Percentiles rank a stretch among this genome's conserved stretches.
These are phyloP conservation scores for Uloborus diversus DNA, from an alignment of 1,140 invertebrate species.

Conservation along the genomic window DNA sequence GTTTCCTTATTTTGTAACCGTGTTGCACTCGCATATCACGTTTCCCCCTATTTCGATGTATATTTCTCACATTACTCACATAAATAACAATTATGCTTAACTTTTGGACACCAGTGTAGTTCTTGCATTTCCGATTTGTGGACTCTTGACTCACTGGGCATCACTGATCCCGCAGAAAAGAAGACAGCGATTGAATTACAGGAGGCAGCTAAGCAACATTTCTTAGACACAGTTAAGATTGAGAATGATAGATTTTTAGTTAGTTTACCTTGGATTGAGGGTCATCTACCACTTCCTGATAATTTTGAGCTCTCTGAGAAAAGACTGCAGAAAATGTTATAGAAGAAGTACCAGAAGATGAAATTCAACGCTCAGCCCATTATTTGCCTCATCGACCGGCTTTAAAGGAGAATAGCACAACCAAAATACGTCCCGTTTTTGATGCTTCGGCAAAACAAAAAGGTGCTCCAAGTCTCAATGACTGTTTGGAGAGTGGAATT, in stretches of 20 bases:
- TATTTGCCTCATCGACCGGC: conserved; percentile 62
- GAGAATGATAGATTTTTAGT: conserved; percentile 61
- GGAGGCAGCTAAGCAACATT: conserved; percentile 60
- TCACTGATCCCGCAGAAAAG: conserved; percentile 62
- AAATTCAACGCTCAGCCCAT: conserved; percentile 57
- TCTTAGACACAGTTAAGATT: conserved; percentile 59
- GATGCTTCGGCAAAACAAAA: conserved; percentile 24
- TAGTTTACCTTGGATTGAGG: conserved; percentile 61
- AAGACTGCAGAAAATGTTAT: conserved; percentile 58
- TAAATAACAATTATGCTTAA: too few relatives aligned
- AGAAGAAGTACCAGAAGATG: conserved; percentile 58
- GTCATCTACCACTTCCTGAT: conserved; percentile 55
- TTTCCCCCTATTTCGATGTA: too few relatives aligned
- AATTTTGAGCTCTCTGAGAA: conserved; percentile 59
- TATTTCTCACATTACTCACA: too few relatives aligned
- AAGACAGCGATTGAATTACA: conserved; percentile 57
- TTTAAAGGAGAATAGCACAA: conserved; percentile 44
- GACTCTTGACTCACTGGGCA: conserved; percentile 64
- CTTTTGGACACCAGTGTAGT: too few relatives aligned
- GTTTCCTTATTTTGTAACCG: too few relatives aligned
- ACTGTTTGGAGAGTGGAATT: conserved; percentile 14
- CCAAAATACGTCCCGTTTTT: conserved; percentile 43
- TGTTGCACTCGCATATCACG: too few relatives aligned
- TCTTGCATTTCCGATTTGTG: conserved; percentile 62
- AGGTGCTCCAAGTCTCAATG: conserved; percentile 15